Evolutionary conservation across 2,797 vertebrate species (phyloP), one percentile per base, ranked within the genome.

Genomic region (Danio albolineatus): DNA sequence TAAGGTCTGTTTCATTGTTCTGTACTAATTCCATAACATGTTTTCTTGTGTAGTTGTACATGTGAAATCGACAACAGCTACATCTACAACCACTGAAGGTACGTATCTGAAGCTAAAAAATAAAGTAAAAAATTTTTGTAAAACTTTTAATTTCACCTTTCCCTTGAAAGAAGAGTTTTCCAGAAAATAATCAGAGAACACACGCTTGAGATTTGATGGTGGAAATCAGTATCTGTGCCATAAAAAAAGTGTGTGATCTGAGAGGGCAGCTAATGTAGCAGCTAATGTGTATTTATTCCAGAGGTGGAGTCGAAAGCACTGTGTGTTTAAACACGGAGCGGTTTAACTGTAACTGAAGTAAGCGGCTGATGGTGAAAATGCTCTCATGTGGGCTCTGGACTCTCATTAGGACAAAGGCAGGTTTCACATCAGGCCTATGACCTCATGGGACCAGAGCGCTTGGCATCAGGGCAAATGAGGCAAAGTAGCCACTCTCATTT

Each of bases 311-410:
- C 10, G 46, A 61, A 41, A 54, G 39, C 64, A 14, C 6, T 1
- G n/a, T 39, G 54, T 51, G 43, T 82, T 80, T 78, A 73, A 66
- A 81, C 80, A 73, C 41, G 60, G 76, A 75, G 84, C 73, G 83
- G 70, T 83, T 85, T 64, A 28, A 49, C 39, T 48, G 41, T 85
- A 89, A 90, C 81, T 83, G 57, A 69, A 84, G 82, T 60, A 61
- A 81, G 86, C 86, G 86, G 87, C 85, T 87, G 85, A 87, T 85
- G 78, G 81, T 87, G 80, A 75, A 85, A 88, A 88, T 82, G 85
- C 86, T 85, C 81, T 89, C 51, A 83, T 73, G 78, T 5, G 85
- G 81, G 89, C 90, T 90, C 84, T 89, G 90, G 89, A 89, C 86
- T 90, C 83, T 84, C 87, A 90, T 92, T 90, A 91, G 44, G 76